Conservation (phyloP, 2,888 invertebrate genomes). For the Drosophila borborema region DNA sequence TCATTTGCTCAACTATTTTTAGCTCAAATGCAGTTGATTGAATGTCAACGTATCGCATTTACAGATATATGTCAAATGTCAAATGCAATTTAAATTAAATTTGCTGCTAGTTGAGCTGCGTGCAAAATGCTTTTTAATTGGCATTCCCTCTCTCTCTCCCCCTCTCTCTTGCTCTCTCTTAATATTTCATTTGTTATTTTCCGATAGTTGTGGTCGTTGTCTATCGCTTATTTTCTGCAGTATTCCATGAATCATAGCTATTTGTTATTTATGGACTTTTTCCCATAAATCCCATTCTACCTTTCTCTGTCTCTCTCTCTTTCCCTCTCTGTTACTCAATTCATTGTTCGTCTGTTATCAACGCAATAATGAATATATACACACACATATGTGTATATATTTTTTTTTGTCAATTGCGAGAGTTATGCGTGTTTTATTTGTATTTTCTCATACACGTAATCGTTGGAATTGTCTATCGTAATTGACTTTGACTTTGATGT, state of each 20-base stretch:
- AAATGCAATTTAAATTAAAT: conserved; percentile 50
- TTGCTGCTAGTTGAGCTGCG: conserved; percentile 33
- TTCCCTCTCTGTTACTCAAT: not conserved
- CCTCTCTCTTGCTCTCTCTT: not conserved
- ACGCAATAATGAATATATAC: conserved; percentile 40
- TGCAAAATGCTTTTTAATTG: conserved; percentile 41
- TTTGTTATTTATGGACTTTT: conserved; percentile 56
- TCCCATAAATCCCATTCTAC: conserved; percentile 13
- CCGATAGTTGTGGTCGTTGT: conserved; percentile 17
- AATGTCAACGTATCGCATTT: conserved; percentile 36
- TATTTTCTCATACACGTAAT: conserved; percentile 42
- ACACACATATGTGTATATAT: conserved; percentile 37
- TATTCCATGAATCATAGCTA: conserved; percentile 52
- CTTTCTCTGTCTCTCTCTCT: not conserved
- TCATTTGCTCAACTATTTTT: conserved; percentile 37
- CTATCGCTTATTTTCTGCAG: conserved; percentile 1
- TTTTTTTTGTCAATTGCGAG: conserved; percentile 47
- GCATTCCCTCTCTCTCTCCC: not conserved
- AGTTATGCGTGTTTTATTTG: conserved; percentile 21
- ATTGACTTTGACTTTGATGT: conserved; percentile 74
- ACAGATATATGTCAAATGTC: conserved; percentile 47
- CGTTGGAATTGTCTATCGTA: conserved; percentile 44
- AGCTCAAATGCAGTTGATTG: conserved; percentile 45
- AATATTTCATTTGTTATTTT: conserved; percentile 55
- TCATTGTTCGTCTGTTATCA: conserved; percentile 20